phyloP scores from a whole-genome alignment of 2,797 vertebrate species.

The Paramormyrops hopkinsi region DNA sequence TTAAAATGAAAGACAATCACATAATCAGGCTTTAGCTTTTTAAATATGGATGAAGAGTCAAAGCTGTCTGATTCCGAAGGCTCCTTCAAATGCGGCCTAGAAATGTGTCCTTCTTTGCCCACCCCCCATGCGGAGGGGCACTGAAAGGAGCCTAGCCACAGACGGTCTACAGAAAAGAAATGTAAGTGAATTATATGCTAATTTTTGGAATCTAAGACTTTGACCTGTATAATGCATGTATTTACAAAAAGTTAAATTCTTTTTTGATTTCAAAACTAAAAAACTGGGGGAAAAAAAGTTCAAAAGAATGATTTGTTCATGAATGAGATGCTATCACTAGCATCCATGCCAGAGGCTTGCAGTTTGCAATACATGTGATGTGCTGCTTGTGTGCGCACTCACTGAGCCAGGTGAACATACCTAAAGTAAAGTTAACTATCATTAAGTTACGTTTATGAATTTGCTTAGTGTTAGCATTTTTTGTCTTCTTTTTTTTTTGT shows the following conservation, averaged over 20 bases:
- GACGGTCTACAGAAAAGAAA: too few relatives aligned
- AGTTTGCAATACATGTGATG: not conserved
- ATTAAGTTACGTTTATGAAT: not conserved
- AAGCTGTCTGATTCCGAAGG: not conserved
- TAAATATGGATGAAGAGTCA: not conserved
- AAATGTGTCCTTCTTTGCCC: not conserved
- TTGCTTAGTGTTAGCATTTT: not conserved
- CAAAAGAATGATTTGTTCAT: not conserved
- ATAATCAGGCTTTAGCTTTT: not conserved
- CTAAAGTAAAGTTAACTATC: not conserved
- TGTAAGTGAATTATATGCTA: too few relatives aligned
- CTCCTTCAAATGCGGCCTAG: not conserved
- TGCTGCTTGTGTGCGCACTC: not conserved
- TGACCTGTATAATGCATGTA: too few relatives aligned
- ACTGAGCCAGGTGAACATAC: not conserved
- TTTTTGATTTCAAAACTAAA: not conserved
- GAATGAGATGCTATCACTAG: not conserved
- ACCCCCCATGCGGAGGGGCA: too few relatives aligned
- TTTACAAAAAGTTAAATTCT: not conserved
- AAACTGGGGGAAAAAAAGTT: not conserved
- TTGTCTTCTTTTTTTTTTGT: not conserved
- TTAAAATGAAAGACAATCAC: not conserved
- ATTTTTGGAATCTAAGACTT: too few relatives aligned
- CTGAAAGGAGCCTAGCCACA: too few relatives aligned
- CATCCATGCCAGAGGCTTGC: not conserved